A percentile compares a stretch with the other conserved stretches of the same genome.
Evolutionary conservation across 2,113 vertebrate genomes (phyloP).

Genomic region (Centrocercus urophasianus): DNA sequence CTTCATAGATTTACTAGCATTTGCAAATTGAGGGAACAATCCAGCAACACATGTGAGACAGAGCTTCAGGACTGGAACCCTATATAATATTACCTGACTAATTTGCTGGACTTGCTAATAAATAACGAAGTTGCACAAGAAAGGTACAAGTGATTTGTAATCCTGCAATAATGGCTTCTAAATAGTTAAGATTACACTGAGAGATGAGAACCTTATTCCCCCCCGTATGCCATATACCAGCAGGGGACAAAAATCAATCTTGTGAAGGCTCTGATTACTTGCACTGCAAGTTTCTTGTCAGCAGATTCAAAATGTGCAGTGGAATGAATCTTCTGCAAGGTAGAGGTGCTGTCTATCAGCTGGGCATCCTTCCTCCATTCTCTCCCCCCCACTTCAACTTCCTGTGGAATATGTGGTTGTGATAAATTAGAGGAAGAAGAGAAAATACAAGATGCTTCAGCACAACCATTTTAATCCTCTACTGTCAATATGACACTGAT

Average conservation of each 20-base stretch:
- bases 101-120: constrained; percentile 59
- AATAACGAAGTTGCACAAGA: constrained; percentile 63
- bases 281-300: constrained; percentile 83
- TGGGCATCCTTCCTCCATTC: constrained; percentile 68
- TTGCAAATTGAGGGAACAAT: background rate
- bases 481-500: constrained; percentile 68
- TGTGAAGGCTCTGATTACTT: constrained; percentile 80
- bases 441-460: constrained; percentile 70
- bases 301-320: constrained; percentile 82
- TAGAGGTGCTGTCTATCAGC: constrained; percentile 78
- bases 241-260: constrained; percentile 84
- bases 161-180: constrained; percentile 79
- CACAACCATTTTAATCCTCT: constrained; percentile 77
- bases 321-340: constrained; percentile 82
- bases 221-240: constrained; percentile 76
- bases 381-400: constrained; percentile 68
- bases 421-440: constrained; percentile 76
- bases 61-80: background rate
- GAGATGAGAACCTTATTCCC: constrained; percentile 77
- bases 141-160: constrained; percentile 79
- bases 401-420: constrained; percentile 72
- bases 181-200: constrained; percentile 83
- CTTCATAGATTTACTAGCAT: background rate
- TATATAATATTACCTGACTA: constrained; percentile 46
- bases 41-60: background rate